Conservation (phyloP, 2,797 vertebrate species). For the Aselliscus stoliczkanus region DNA sequence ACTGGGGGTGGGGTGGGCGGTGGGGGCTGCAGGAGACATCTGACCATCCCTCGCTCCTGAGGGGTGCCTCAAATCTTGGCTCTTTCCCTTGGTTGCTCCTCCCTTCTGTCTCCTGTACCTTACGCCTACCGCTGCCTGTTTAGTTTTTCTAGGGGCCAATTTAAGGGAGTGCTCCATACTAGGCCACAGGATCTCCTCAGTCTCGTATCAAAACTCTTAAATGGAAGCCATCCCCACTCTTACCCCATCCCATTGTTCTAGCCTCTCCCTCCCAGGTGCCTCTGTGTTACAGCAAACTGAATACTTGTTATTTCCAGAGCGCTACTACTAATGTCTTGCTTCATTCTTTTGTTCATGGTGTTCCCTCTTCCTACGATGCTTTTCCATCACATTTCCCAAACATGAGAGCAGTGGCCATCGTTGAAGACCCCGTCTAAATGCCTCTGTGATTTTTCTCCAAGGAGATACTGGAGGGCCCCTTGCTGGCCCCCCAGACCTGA, state of each 20-base stretch:
- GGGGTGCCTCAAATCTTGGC: not conserved
- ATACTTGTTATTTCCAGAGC: not conserved
- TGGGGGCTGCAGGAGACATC: not conserved
- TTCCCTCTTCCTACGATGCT: not conserved
- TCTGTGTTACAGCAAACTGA: not conserved
- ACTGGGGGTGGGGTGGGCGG: accelerated
- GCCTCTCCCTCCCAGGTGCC: not conserved
- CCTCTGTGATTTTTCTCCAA: not conserved
- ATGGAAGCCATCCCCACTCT: not conserved
- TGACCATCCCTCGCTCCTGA: not conserved
- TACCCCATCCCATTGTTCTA: not conserved
- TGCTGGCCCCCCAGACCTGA: not conserved
- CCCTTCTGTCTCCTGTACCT: not conserved
- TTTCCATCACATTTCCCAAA: not conserved
- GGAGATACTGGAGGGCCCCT: not conserved
- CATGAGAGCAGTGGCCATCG: not conserved
- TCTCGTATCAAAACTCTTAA: not conserved
- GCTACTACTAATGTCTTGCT: not conserved
- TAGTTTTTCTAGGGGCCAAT: not conserved
- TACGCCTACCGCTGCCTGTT: not conserved
- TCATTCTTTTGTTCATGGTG: not conserved
- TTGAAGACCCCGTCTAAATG: not conserved
- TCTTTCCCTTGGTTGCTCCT: not conserved
- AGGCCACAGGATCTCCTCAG: not conserved
- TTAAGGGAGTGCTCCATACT: not conserved